Evolutionary conservation across 2,113 vertebrate species (phyloP).

Genomic region (Hippotragus niger): DNA sequence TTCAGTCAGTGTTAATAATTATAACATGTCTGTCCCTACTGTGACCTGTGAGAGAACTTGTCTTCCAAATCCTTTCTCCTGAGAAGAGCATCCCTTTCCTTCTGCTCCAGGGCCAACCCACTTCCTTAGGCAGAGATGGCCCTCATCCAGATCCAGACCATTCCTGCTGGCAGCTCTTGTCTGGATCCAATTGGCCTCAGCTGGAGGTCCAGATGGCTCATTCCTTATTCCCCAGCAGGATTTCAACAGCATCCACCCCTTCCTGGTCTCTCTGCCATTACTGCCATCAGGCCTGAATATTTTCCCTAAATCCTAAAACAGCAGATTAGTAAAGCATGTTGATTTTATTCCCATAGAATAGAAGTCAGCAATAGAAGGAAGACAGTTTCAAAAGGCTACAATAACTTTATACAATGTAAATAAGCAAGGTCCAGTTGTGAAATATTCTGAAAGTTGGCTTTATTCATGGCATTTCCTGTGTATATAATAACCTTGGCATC

Average conservation of each 20-base stretch:
- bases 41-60: conserved; percentile 40
- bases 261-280: conserved; percentile 67
- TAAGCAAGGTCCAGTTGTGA: neutral
- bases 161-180: conserved; percentile 67
- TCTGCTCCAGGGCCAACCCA: conserved; percentile 56
- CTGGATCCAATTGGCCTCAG: conserved; percentile 65
- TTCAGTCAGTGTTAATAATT: conserved; percentile 62
- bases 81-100: conserved; percentile 40
- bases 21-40: conserved; percentile 60
- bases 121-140: conserved; percentile 58
- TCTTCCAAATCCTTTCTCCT: conserved; percentile 52
- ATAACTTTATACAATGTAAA: neutral
- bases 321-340: neutral
- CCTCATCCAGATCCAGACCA: conserved; percentile 44
- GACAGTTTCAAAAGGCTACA: neutral
- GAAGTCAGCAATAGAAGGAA: neutral
- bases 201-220: conserved; percentile 70
- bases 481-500: neutral
- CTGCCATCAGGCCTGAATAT: conserved; percentile 30
- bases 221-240: conserved; percentile 57
- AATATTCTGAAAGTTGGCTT: neutral
- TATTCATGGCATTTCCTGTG: neutral
- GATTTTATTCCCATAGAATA: neutral
- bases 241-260: conserved; percentile 56
- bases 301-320: conserved; percentile 48